Base-by-base conservation (phyloP, 2,888 invertebrate species). In the Nematopogon swammerdamellus region DNA sequence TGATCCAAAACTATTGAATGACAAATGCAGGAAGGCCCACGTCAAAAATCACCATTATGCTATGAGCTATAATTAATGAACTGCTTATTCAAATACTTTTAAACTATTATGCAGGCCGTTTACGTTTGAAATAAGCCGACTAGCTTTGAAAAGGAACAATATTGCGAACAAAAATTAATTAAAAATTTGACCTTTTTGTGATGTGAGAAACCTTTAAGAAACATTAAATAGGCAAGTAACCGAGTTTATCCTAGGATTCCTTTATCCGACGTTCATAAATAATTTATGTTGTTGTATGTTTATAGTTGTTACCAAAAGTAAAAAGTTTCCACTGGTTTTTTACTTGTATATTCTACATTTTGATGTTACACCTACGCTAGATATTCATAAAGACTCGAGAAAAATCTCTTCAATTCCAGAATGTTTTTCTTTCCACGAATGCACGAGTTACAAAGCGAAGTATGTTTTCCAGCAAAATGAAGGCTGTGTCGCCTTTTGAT, bases 41-140 rank as follows among this genome's bases (percentile, higher is more conserved):
- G 77, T 79, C 79, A 79, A 70, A 72, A 73, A 74, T 70, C 68
- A 74, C 75, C 74, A 79, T 77, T 75, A 76, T 75, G 67, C 69
- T 63, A 62, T 59, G 60, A 59, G 63, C 61, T 61, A 72, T 75
- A 74, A 79, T 79, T 79, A 79, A 79, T 79, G 79, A 79, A 75
- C 70, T 68, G 72, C 71, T 72, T 77, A 76, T 79, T 76, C 74
- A 79, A 79, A 79, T 77, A 73, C 71, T 71, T 79, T 77, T 72
- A 72, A 79, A 77, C 79, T 76, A 79, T 79, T 79, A 79, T 76
- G 77, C 75, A 76, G 74, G 68, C 72, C 72, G 71, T 79, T 79
- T 76, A 72, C 68, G 68, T 77, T 75, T 75, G 69, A 73, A 73
- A 70, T 58, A 68, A 68, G 65, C 77, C 77, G 77, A 73, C 71